Percentiles rank a stretch among this genome's conserved stretches.
phyloP scores from a whole-genome alignment of 2,797 vertebrate genomes.

The Anas capensis region DNA sequence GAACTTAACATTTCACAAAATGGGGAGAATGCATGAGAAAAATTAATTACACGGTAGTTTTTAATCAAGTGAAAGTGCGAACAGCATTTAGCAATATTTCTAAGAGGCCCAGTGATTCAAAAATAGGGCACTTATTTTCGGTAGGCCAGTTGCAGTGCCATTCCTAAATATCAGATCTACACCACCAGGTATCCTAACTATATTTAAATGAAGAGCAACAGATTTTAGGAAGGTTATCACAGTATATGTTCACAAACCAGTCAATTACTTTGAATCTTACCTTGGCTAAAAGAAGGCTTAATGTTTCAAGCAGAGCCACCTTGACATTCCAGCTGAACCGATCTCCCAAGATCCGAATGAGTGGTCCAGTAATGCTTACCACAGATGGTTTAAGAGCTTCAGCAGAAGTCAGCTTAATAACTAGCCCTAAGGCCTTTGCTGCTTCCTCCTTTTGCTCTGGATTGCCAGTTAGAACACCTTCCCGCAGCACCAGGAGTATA shows the following conservation, averaged over 20 bases:
- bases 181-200: not conserved
- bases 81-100: not conserved
- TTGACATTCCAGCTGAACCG: conserved; percentile 97
- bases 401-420: conserved; percentile 94
- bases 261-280: conserved; percentile 72
- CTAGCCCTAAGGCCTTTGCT: conserved; percentile 91
- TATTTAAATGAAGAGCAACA: not conserved
- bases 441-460: conserved; percentile 99
- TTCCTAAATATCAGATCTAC: not conserved
- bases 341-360: conserved; percentile 97
- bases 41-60: not conserved
- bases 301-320: conserved; percentile 93
- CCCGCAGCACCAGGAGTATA: conserved; percentile 93
- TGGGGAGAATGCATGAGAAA: not conserved
- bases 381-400: conserved; percentile 96
- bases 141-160: not conserved
- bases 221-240: not conserved
- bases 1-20: not conserved
- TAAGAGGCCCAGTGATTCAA: not conserved
- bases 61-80: not conserved
- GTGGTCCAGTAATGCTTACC: conserved; percentile 95
- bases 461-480: conserved; percentile 94
- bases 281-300: conserved; percentile 94
- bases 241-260: not conserved
- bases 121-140: not conserved